Base-by-base conservation (phyloP, 2,797 vertebrate genomes). In the Carapus acus region DNA sequence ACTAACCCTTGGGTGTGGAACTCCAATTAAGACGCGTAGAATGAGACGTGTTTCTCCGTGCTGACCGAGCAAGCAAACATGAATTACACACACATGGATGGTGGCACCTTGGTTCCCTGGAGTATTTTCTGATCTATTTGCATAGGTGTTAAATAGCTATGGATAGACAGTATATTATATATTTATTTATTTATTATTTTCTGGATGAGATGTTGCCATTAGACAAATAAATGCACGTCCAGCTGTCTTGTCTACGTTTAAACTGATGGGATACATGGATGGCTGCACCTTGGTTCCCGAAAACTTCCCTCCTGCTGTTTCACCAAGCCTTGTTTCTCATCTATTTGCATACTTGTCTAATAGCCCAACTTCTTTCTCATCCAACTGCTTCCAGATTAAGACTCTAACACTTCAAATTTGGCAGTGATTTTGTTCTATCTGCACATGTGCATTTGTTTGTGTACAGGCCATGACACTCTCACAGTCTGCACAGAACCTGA, bases 21-120 rank as follows among this genome's bases (percentile, higher is more conserved):
- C 66, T 73, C 87, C 87, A 88, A 88, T 88, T 87, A 88, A 88
- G 85, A 86, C 82, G 87, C 84, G 82, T 80, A 86, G 78, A 86
- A 72, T 62, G 64, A 63, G 71, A 71, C 68, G 71, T 74, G 79
- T 80, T 81, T 78, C 79, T 79, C 53, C 73, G 79, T 71, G 76
- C 77, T 73, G 81, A 79, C 76, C 74, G 56, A 62, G 48, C 77
- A 67, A 51, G 69, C 73, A 62, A 76, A 77, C 76, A 62, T 63
- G 58, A 73, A 65, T 75, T 78, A 64, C 62, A 63, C 58, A 52
- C 73, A 58, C 62, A 73, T 60, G 66, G 73, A 67, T 40, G 54
- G 69, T 81, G 75, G 65, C 71, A 63, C 58, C 60, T 51, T 44
- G 55, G 56, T 64, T 52, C 71, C 69, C 49, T n/a, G n/a, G n/a